A percentile compares a stretch with the other conserved stretches of the same genome.
phyloP scores from a whole-genome alignment of 2,888 invertebrate genomes.

The Ennomos fuscantarius region DNA sequence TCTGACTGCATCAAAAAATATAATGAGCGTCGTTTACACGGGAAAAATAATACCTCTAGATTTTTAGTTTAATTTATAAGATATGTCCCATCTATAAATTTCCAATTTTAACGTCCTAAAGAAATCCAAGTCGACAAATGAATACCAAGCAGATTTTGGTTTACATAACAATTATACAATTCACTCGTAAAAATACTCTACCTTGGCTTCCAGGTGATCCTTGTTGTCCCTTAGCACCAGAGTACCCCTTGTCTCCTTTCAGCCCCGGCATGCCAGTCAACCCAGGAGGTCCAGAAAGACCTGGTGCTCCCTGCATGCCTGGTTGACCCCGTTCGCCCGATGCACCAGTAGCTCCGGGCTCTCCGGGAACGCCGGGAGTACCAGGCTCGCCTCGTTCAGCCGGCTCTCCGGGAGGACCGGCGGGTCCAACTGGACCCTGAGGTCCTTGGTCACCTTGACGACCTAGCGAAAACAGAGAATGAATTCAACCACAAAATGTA shows the following conservation, averaged over 20 bases:
- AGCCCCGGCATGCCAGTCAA: conserved; percentile 88
- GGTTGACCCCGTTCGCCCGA: conserved; percentile 90
- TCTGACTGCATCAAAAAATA: no score
- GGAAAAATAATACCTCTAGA: no score
- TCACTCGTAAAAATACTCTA: conserved; percentile 43
- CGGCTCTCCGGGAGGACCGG: conserved; percentile 92
- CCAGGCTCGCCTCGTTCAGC: conserved; percentile 93
- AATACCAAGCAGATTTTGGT: no score
- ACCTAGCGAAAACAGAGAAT: conserved; percentile 59
- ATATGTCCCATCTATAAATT: no score
- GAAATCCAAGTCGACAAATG: no score
- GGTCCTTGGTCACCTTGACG: conserved; percentile 91
- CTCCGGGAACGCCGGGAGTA: conserved; percentile 88
- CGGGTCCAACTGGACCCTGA: conserved; percentile 90
- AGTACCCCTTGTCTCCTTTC: conserved; percentile 90
- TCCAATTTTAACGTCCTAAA: no score
- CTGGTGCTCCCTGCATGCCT: conserved; percentile 89
- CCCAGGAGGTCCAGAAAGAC: conserved; percentile 89
- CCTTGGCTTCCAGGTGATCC: conserved; percentile 87
- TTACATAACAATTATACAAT: neutral
- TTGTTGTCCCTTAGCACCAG: conserved; percentile 90
- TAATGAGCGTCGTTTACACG: no score
- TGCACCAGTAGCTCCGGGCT: conserved; percentile 89
- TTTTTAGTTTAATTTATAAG: no score
- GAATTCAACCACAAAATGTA: no score